Conservation (phyloP, 2,113 vertebrate genomes). For the Toxostoma redivivum region DNA sequence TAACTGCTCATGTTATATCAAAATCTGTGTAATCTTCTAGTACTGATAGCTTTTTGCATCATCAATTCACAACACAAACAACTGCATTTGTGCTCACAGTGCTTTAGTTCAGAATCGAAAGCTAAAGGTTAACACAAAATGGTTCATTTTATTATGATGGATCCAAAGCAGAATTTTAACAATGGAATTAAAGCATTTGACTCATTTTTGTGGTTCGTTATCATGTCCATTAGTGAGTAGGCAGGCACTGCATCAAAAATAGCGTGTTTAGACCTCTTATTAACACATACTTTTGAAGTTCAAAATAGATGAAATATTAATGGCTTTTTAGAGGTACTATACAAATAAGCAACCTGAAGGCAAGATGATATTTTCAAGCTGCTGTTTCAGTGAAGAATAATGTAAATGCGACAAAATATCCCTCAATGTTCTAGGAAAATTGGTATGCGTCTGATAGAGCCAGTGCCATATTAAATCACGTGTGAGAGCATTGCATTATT, state of each 20-base stretch:
- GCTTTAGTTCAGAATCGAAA: conserved; percentile 34
- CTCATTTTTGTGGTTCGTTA: conserved; percentile 54
- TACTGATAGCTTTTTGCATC: conserved; percentile 50
- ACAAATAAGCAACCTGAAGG: neutral
- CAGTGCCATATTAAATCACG: conserved; percentile 21
- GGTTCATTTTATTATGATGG: conserved; percentile 39
- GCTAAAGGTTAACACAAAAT: conserved; percentile 60
- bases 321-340: conserved; percentile 13
- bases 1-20: conserved; percentile 36
- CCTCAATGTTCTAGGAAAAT: neutral
- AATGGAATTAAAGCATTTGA: conserved; percentile 60
- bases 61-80: conserved; percentile 41
- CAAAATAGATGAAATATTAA: conserved; percentile 47
- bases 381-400: neutral
- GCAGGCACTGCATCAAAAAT: conserved; percentile 19
- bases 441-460: neutral
- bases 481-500: conserved; percentile 25
- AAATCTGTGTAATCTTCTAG: conserved; percentile 36
- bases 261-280: conserved; percentile 40
- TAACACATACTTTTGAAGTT: neutral
- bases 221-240: conserved; percentile 61
- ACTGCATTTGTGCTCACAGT: conserved; percentile 28
- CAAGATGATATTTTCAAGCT: neutral
- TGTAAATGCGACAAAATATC: neutral
- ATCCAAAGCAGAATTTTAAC: conserved; percentile 57